Evolutionary conservation across 2,113 vertebrate species (phyloP).

Genomic region (Pagrus major): DNA sequence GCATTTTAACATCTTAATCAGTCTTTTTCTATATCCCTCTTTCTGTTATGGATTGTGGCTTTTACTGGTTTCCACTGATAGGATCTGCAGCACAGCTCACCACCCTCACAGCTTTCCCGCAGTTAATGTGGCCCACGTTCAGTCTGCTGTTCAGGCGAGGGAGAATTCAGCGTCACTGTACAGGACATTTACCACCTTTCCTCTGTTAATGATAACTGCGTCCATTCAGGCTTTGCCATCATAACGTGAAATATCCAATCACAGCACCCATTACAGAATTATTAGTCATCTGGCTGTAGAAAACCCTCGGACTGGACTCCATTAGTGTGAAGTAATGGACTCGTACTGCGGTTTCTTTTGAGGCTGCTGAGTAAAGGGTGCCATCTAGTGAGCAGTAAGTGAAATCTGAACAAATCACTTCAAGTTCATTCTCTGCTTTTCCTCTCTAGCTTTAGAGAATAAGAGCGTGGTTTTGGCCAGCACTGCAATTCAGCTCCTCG

Average conservation of each 20-base stretch:
- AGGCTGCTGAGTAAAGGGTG: constrained; percentile 24
- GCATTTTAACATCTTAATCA: constrained; percentile 48
- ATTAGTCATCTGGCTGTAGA: constrained; percentile 30
- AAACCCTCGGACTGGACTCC: constrained; percentile 36
- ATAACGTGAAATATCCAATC: constrained; percentile 51
- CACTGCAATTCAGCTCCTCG: constrained; percentile 94
- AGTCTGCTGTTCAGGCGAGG: constrained; percentile 18
- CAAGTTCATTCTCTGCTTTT: constrained; percentile 10
- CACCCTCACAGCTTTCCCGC: constrained; percentile 37
- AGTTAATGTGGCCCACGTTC: constrained; percentile 43
- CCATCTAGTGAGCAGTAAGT: constrained; percentile 67
- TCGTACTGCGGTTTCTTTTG: constrained; percentile 19
- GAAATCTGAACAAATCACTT: background rate
- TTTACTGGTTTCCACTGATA: constrained; percentile 58
- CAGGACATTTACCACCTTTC: constrained; percentile 52
- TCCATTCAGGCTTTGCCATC: constrained; percentile 38
- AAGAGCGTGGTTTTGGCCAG: constrained; percentile 98
- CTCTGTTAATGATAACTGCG: constrained; percentile 47
- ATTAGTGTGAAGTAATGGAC: constrained; percentile 47
- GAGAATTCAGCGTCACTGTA: constrained; percentile 31
- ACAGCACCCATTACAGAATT: constrained; percentile 29
- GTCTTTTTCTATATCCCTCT: constrained; percentile 14
- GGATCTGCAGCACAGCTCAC: constrained; percentile 50
- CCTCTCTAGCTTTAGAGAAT: constrained; percentile 85
- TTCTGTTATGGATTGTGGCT: constrained; percentile 50